Percentiles rank a stretch among this genome's conserved stretches.
Conservation (phyloP, 2,888 invertebrate species). For the Psylliodes chrysocephalus region DNA sequence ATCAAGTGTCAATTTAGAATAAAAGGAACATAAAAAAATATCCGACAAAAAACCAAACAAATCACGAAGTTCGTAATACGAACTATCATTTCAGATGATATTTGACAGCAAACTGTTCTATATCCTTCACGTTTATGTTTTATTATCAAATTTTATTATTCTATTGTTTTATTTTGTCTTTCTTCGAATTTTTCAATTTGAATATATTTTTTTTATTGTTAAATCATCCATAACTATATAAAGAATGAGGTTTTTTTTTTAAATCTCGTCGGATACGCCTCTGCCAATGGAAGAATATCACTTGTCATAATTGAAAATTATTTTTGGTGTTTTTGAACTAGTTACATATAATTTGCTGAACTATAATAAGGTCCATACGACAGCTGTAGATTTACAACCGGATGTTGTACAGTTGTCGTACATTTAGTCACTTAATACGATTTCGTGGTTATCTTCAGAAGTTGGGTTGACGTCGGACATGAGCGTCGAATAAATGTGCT, state of each 20-base stretch:
- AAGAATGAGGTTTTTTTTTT: constrained; percentile 22
- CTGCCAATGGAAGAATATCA: constrained; percentile 37
- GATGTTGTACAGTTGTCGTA: constrained; percentile 54
- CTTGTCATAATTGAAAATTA: constrained; percentile 44
- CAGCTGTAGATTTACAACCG: constrained; percentile 54
- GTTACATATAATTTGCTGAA: constrained; percentile 46
- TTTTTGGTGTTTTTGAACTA: constrained; percentile 47
- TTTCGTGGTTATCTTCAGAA: constrained; percentile 46
- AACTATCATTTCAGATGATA: no score
- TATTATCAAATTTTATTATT: no score
- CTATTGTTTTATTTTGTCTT: no score
- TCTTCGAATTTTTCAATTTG: no score
- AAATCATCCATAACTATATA: no score
- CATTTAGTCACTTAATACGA: constrained; percentile 54
- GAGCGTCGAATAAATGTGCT: constrained; percentile 20
- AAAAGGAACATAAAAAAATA: no score
- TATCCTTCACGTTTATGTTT: no score
- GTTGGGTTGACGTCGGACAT: constrained; percentile 21
- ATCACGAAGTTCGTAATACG: no score
- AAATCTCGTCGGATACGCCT: constrained; percentile 36
- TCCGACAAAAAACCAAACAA: no score
- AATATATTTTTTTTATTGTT: no score
- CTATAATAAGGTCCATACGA: constrained; percentile 51
- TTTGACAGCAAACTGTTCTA: no score
- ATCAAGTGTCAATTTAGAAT: no score